Base-by-base conservation (phyloP, 2,797 vertebrate species). In the Capromys pilorides region DNA sequence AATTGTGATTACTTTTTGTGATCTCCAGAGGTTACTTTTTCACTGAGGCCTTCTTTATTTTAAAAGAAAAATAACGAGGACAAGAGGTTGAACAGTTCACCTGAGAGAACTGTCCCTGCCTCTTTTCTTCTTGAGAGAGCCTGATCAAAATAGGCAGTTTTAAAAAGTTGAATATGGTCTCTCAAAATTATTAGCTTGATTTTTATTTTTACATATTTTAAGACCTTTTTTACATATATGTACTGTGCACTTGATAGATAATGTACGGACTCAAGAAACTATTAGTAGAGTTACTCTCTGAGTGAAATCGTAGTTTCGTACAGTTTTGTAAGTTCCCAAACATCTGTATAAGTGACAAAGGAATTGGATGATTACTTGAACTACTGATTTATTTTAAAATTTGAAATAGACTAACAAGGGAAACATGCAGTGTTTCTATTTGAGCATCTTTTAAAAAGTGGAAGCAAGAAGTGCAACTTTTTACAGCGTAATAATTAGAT, bases 31-130 rank as follows among this genome's bases (percentile, higher is more conserved):
- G 14, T 85, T 77, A 86, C 88, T 92, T 51, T 10, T 82, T 87
- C 81, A 88, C 22, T 62, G 78, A 93, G 93, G 73, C 57, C 71
- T 95, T 88, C 28, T 91, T 96, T 36, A 81, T 80, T 91, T 97
- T 94, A 77, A 94, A 77, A 57, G 36, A 26, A 81, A 39, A 89
- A 78, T 69, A 69, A 3, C 85, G 22, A 79, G 94, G 83, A 84
- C 54, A 85, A 77, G 49, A 69, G 79, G 28, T n/a, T 75, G 90
- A 75, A 31, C 16, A 78, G 33, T 54, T 18, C 57, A 33, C 39
- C 41, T 39, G 0, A 64, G 78, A 86, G 33, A 90, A 66, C 62
- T 84, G 8, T 69, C 64, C 62, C 28, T 41, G 71, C 3, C 12
- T 8, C 24, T 26, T 49, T 62, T 86, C 59, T 81, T 13, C 71